Conservation (phyloP, 53 echinoderm and acorn worm genomes). For the Mesocentrotus franciscanus region DNA sequence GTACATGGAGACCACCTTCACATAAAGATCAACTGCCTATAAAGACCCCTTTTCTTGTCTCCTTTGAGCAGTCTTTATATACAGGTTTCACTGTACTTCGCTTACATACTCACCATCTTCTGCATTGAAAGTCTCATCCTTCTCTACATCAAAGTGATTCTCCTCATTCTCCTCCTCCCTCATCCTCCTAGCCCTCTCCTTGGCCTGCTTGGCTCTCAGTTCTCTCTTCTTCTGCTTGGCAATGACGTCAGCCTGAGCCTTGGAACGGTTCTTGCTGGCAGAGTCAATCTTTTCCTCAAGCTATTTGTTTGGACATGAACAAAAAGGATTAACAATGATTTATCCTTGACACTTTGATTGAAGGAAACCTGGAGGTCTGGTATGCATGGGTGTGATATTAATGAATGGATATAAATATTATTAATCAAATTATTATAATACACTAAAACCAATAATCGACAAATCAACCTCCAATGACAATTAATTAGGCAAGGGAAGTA, state of each 20-base stretch:
- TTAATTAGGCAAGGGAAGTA: no score
- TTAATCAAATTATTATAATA: no score
- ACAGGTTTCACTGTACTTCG: no score
- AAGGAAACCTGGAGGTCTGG: background rate
- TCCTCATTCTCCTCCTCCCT: constrained; percentile 74
- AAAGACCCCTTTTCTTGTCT: no score
- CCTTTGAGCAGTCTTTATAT: no score
- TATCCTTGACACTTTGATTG: background rate
- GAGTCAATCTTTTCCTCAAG: constrained; percentile 87
- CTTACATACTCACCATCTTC: constrained; percentile 82
- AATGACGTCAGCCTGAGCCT: constrained; percentile 77
- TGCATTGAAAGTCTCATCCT: constrained; percentile 91
- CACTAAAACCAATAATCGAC: no score
- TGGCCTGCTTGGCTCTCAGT: constrained; percentile 76
- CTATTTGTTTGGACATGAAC: constrained; percentile 55
- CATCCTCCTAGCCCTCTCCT: constrained; percentile 81
- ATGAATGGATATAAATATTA: background rate
- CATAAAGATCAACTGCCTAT: no score
- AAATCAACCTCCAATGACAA: no score
- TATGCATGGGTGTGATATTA: background rate
- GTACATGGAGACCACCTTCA: no score
- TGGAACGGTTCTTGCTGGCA: constrained; percentile 83
- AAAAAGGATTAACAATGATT: background rate
- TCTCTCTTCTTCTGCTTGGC: constrained; percentile 91
- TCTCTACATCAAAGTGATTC: constrained; percentile 86